These are phyloP conservation scores for Larimichthys crocea DNA, from an alignment of 2,113 vertebrate genomes.

Conservation along the genomic window DNA sequence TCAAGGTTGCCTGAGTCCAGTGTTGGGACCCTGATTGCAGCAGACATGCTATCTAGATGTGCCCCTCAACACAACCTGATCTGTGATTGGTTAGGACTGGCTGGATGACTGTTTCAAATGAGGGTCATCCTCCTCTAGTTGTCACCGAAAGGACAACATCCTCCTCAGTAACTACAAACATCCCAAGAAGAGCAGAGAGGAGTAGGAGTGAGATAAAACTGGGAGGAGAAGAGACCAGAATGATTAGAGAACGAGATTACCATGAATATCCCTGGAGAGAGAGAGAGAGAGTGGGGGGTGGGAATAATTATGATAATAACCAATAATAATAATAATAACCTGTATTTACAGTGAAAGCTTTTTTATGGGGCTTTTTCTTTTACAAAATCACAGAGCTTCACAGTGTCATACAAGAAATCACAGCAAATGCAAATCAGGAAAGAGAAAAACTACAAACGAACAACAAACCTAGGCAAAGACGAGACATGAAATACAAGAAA, in stretches of 20 bases:
- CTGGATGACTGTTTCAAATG: slow-evolving; percentile 25
- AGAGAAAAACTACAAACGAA: neutral
- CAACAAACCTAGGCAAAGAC: neutral
- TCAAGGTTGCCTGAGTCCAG: slow-evolving; percentile 61
- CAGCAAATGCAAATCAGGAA: neutral
- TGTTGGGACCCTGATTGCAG: slow-evolving; percentile 64
- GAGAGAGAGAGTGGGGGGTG: neutral
- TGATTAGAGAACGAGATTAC: neutral
- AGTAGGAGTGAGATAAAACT: neutral
- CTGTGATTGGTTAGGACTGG: slow-evolving; percentile 53
- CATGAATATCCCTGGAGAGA: neutral
- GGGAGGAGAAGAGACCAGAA: neutral
- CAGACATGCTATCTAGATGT: slow-evolving; percentile 63
- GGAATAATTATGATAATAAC: neutral
- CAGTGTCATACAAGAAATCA: neutral
- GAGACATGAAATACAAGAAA: neutral
- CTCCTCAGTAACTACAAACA: slow-evolving; percentile 26
- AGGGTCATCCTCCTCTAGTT: slow-evolving; percentile 45
- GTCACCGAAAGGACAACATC: slow-evolving; percentile 51
- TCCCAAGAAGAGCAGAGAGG: neutral
- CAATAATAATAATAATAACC: neutral
- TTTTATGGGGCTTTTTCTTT: neutral
- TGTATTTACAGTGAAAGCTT: neutral
- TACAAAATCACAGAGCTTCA: neutral
- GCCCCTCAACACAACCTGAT: slow-evolving; percentile 33